Evolutionary conservation across 2,888 invertebrate species (phyloP).

Genomic region (Zhuqinia jingwanae): DNA sequence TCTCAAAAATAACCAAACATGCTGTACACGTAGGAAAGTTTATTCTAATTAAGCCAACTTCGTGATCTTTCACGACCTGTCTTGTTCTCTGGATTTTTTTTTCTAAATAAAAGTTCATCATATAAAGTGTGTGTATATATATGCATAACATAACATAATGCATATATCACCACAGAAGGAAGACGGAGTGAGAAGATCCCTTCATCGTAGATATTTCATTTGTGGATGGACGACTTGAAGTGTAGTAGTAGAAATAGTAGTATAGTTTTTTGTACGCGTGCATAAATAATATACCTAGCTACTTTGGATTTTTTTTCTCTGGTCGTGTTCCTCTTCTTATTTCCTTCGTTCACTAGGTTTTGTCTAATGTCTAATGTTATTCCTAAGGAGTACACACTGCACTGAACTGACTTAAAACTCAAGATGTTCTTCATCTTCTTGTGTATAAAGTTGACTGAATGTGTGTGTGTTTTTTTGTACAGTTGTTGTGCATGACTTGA

Average conservation of each 20-base stretch:
- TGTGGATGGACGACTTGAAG: not conserved
- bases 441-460: not conserved
- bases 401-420: not conserved
- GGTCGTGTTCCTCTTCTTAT: conserved; percentile 4
- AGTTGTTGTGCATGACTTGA: conserved; percentile 69
- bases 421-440: not conserved
- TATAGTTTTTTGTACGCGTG: too few species aligned
- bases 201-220: conserved; percentile 18
- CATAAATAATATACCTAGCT: conserved; percentile 52
- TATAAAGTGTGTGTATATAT: not conserved
- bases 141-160: not conserved
- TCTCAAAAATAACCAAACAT: conserved; percentile 47
- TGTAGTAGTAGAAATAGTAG: too few species aligned
- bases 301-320: too few species aligned
- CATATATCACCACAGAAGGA: not conserved
- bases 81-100: conserved; percentile 63
- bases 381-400: not conserved
- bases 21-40: conserved; percentile 67
- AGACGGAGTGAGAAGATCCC: conserved; percentile 40
- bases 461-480: conserved; percentile 40
- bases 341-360: conserved; percentile 6
- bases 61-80: conserved; percentile 69
- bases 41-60: conserved; percentile 71
- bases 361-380: not conserved
- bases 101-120: not conserved